A percentile compares a stretch with the other conserved stretches of the same genome.
Conservation (phyloP, 2,797 vertebrate genomes). For the Hafferia zeledoni region DNA sequence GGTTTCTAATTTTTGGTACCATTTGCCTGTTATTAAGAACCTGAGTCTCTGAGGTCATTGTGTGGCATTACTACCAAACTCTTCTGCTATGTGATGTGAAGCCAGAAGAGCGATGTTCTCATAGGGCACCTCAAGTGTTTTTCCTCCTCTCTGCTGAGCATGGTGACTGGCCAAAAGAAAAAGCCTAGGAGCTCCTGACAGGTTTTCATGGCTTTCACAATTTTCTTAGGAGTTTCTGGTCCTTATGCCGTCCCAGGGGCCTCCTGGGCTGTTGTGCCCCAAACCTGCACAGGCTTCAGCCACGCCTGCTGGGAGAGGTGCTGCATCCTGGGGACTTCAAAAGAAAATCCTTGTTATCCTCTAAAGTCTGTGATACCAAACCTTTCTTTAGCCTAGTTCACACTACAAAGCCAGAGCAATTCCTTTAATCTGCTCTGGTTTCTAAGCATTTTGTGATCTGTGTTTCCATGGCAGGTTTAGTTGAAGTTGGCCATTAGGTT, state of each 20-base stretch:
- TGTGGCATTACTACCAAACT: neutral
- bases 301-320: accelerated
- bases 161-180: neutral
- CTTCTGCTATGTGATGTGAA: neutral
- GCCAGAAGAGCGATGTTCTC: neutral
- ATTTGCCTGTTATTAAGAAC: neutral
- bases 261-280: neutral
- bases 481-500: neutral
- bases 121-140: neutral
- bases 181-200: neutral
- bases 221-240: neutral
- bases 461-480: neutral
- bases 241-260: neutral
- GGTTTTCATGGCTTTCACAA: neutral
- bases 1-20: neutral
- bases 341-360: neutral
- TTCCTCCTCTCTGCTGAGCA: neutral
- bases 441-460: neutral
- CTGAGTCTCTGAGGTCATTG: neutral
- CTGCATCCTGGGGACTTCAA: neutral
- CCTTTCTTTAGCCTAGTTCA: neutral
- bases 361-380: neutral
- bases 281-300: neutral
- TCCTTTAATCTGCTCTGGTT: neutral
- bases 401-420: neutral